Conservation (phyloP, 2,797 vertebrate genomes). For the Sebastes minor region DNA sequence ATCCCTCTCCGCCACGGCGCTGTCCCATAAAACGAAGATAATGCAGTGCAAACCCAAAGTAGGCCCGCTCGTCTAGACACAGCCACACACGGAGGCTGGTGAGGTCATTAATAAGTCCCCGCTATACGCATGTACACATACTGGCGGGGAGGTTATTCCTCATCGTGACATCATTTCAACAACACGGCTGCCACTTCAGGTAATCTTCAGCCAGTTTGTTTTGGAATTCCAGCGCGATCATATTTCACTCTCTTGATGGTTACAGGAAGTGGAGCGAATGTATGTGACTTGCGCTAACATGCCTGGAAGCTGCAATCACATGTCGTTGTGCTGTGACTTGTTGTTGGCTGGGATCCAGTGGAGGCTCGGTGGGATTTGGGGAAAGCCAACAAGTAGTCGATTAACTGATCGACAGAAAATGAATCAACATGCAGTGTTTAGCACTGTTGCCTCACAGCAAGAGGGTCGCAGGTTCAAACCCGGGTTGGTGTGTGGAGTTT, state of each 20-base stretch:
- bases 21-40: not conserved
- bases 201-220: slow-evolving; percentile 23
- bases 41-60: not conserved
- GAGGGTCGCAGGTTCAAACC: no score
- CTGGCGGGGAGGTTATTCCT: slow-evolving; percentile 6
- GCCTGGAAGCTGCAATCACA: slow-evolving; percentile 2
- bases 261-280: slow-evolving; percentile 22
- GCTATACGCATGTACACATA: not conserved
- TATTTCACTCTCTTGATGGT: slow-evolving; percentile 26
- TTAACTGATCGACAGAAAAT: not conserved
- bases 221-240: slow-evolving; percentile 34
- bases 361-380: not conserved
- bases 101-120: slow-evolving; percentile 23
- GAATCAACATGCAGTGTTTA: no score
- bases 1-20: not conserved
- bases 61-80: slow-evolving; percentile 5
- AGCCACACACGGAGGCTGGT: slow-evolving; percentile 17
- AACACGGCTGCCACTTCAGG: slow-evolving; percentile 24
- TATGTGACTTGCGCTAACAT: slow-evolving; percentile 32
- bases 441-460: no score
- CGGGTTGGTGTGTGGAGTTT: accelerated
- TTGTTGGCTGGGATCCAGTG: slow-evolving; percentile 13
- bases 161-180: slow-evolving; percentile 14
- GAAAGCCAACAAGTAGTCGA: not conserved
- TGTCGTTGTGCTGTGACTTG: not conserved